These are phyloP conservation scores for Heliconius hortense DNA, from an alignment of 2,888 invertebrate genomes.

Conservation along the genomic window DNA sequence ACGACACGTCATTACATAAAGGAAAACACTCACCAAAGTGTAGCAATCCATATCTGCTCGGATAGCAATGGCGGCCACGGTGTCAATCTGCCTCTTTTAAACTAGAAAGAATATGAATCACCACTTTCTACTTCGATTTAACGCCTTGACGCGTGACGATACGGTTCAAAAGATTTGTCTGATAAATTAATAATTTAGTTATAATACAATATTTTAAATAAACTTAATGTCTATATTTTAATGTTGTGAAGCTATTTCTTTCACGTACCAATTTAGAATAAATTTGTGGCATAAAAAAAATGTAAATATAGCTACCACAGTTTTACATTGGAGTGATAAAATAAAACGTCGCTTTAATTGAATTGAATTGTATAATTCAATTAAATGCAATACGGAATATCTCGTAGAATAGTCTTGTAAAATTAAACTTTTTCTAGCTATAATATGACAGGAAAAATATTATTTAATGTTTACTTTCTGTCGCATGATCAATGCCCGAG, in stretches of 20 bases:
- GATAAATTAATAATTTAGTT: constrained; percentile 28
- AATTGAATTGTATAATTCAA: too few relatives aligned
- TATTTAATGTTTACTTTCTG: too few relatives aligned
- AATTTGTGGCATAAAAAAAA: too few relatives aligned
- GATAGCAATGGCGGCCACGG: constrained; percentile 56
- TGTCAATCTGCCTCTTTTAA: constrained; percentile 68
- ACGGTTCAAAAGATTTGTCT: constrained; percentile 41
- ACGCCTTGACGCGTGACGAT: constrained; percentile 56
- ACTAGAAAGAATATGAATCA: constrained; percentile 71
- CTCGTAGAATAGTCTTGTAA: neutral
- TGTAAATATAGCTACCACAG: too few relatives aligned
- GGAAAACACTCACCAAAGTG: constrained; percentile 61
- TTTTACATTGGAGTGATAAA: too few relatives aligned
- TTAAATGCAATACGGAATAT: neutral
- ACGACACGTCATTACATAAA: constrained; percentile 42
- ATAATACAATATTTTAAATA: neutral
- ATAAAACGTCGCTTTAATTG: too few relatives aligned
- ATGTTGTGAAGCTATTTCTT: too few relatives aligned
- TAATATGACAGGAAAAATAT: too few relatives aligned
- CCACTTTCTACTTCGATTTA: constrained; percentile 73
- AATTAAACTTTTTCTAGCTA: too few relatives aligned
- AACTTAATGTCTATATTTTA: neutral
- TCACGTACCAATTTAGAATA: too few relatives aligned
- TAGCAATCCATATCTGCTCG: constrained; percentile 59
- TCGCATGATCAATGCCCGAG: too few relatives aligned